These are phyloP conservation scores for Pediacus dermestoides DNA, from an alignment of 2,888 invertebrate species.

Conservation along the genomic window DNA sequence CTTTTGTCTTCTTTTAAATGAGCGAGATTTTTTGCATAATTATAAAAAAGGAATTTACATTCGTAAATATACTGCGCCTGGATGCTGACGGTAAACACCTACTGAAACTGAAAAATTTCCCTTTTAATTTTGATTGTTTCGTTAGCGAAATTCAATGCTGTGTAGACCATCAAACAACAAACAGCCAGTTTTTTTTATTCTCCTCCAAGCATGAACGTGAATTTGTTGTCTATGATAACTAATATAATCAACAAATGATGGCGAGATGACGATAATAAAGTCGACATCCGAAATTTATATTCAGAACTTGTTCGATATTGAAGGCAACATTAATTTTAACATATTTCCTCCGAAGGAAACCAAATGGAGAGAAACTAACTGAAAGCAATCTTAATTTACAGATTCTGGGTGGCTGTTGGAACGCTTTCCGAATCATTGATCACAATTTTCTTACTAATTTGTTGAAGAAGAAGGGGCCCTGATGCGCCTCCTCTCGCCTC, in stretches of 20 bases:
- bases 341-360: constrained; percentile 41
- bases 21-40: constrained; percentile 30
- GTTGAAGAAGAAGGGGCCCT: too few species aligned
- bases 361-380: constrained; percentile 41
- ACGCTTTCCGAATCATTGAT: constrained; percentile 47
- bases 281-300: constrained; percentile 40
- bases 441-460: constrained; percentile 49
- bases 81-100: too few species aligned
- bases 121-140: too few species aligned
- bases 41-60: constrained; percentile 25
- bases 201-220: too few species aligned
- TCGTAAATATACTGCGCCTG: constrained; percentile 23
- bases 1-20: constrained; percentile 36
- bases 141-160: too few species aligned
- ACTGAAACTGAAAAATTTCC: too few species aligned
- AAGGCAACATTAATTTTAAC: constrained; percentile 47
- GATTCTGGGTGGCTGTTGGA: constrained; percentile 29
- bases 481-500: too few species aligned
- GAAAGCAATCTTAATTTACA: constrained; percentile 42
- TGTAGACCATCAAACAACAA: too few species aligned
- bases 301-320: constrained; percentile 41
- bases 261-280: too few species aligned
- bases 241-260: too few species aligned
- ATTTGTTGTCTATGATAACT: too few species aligned
- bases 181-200: too few species aligned